phyloP scores from a whole-genome alignment of 2,113 vertebrate genomes.

The Erythrocercus mccallii region DNA sequence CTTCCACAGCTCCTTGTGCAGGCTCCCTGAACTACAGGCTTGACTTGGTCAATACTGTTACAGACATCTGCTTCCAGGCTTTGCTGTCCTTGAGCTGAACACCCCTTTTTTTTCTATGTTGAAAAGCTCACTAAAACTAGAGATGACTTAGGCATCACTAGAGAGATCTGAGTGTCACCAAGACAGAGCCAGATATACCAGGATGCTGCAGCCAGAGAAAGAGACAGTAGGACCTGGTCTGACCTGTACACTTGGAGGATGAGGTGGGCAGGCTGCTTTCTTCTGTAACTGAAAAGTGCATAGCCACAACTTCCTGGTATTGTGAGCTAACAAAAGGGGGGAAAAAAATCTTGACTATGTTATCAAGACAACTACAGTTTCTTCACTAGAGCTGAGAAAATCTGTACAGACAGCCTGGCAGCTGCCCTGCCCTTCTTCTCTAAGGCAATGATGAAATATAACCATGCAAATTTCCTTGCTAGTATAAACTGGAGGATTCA shows the following conservation, averaged over 20 bases:
- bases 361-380: neutral
- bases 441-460: constrained; percentile 21
- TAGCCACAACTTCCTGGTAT: neutral
- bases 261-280: neutral
- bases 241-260: neutral
- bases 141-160: neutral
- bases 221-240: neutral
- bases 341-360: neutral
- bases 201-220: neutral
- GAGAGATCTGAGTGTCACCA: neutral
- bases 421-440: neutral
- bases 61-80: neutral
- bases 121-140: neutral
- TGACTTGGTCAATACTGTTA: neutral
- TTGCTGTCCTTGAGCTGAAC: neutral
- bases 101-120: neutral
- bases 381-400: constrained; percentile 25
- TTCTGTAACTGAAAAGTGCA: neutral
- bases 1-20: neutral
- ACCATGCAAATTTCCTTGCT: constrained; percentile 3
- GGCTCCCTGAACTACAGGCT: neutral
- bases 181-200: neutral
- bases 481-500: constrained; percentile 16
- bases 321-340: neutral
- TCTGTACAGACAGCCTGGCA: constrained; percentile 28